A percentile compares a stretch with the other conserved stretches of the same genome.
phyloP scores from a whole-genome alignment of 2,113 vertebrate species.

The Phaethon lepturus region DNA sequence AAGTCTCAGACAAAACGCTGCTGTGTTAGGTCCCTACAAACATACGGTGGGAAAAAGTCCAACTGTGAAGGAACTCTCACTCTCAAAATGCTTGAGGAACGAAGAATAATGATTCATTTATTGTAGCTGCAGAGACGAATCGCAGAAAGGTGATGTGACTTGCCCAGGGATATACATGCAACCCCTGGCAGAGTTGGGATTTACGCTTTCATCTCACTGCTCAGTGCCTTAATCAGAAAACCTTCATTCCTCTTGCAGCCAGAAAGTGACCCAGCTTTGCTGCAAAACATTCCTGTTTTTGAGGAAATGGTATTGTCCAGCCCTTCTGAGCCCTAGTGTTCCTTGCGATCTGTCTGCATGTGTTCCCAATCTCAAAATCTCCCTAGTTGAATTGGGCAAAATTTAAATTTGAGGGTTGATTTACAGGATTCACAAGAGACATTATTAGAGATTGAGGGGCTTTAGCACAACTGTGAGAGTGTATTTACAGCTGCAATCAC shows the following conservation, averaged over 20 bases:
- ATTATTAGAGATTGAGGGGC: neutral
- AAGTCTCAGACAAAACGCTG: neutral
- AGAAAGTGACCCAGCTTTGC: neutral
- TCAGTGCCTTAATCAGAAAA: neutral
- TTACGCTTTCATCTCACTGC: neutral
- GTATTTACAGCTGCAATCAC: neutral
- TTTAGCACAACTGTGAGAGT: neutral
- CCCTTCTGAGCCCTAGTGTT: neutral
- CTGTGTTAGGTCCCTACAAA: neutral
- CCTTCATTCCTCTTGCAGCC: neutral
- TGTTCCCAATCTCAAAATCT: neutral
- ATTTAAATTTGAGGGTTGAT: neutral
- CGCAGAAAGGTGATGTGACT: conserved; percentile 29
- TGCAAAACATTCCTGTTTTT: neutral
- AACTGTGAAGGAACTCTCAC: neutral
- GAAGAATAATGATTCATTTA: conserved; percentile 14
- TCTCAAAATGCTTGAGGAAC: neutral
- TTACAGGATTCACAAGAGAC: neutral
- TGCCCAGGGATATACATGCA: conserved; percentile 12
- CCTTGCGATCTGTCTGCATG: neutral
- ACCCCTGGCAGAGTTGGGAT: conserved; percentile 2
- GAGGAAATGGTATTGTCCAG: neutral
- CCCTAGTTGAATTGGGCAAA: neutral
- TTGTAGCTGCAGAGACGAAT: neutral
- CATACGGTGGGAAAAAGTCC: neutral